Conservation (phyloP, 2,113 vertebrate species). For the Galbula dea region DNA sequence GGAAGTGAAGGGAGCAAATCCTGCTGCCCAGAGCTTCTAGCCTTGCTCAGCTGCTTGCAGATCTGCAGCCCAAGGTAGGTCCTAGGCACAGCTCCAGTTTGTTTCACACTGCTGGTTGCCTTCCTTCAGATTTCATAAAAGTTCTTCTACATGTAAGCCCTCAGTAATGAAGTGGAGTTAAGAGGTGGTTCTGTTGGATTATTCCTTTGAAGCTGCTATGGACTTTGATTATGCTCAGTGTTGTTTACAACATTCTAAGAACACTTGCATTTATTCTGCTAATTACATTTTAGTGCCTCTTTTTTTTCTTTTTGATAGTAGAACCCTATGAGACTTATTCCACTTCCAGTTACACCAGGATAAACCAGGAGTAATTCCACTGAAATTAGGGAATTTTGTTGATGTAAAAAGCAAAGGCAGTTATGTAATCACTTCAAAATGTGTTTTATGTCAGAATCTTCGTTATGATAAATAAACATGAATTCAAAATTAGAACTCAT, state of each 20-base stretch:
- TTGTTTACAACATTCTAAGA: constrained; percentile 11
- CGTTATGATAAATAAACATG: background rate
- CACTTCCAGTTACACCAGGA: background rate
- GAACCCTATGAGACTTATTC: background rate
- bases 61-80: background rate
- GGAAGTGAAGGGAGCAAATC: background rate
- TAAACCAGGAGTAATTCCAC: background rate
- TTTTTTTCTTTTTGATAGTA: background rate
- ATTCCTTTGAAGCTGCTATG: background rate
- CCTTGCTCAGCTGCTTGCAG: background rate
- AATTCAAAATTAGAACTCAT: background rate
- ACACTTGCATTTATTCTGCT: background rate
- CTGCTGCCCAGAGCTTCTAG: background rate
- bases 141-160: background rate
- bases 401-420: background rate
- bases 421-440: background rate
- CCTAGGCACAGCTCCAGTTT: background rate
- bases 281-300: background rate
- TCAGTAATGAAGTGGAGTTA: background rate
- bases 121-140: background rate
- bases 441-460: background rate
- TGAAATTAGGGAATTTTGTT: background rate
- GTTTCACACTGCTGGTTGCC: background rate
- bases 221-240: background rate
- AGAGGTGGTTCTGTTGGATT: background rate